These are phyloP conservation scores for Ramazzottius varieornatus DNA, from an alignment of 2,888 invertebrate species.

Conservation along the genomic window DNA sequence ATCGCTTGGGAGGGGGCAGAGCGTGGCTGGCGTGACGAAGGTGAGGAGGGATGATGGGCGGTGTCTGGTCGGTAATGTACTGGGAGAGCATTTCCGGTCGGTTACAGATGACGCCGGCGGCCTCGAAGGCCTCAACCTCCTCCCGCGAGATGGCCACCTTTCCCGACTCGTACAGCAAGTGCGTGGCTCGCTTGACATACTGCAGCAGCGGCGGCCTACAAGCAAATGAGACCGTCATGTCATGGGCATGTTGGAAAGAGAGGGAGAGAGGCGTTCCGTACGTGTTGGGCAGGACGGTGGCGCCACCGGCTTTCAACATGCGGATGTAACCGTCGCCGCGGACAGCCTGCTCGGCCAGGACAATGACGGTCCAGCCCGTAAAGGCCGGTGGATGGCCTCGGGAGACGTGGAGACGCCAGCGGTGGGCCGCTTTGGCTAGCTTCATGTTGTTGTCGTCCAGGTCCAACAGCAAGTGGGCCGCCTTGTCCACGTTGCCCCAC, in stretches of 20 bases:
- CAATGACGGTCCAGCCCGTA: neutral
- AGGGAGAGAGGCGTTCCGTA: too few species aligned
- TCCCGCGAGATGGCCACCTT: neutral
- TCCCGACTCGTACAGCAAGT: neutral
- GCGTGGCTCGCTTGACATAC: neutral
- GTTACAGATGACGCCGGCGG: neutral
- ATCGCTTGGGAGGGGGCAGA: too few species aligned
- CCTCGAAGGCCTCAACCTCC: neutral
- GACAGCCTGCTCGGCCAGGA: neutral
- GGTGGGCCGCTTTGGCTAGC: neutral
- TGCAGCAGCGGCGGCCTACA: neutral
- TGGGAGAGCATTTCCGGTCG: neutral
- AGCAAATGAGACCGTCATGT: neutral
- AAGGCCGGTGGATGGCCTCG: neutral
- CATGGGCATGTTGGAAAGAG: neutral
- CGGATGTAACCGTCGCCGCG: neutral
- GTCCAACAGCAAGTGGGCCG: neutral
- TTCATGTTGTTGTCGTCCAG: neutral
- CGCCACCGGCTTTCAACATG: neutral
- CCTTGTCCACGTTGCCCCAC: neutral
- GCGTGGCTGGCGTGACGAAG: too few species aligned
- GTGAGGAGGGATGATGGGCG: too few species aligned
- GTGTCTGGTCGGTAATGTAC: neutral
- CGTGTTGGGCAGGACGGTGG: neutral
- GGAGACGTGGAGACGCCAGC: neutral